These are phyloP conservation scores for Drosophila takahashii DNA, from an alignment of 1,140 invertebrate species.

Conservation along the genomic window DNA sequence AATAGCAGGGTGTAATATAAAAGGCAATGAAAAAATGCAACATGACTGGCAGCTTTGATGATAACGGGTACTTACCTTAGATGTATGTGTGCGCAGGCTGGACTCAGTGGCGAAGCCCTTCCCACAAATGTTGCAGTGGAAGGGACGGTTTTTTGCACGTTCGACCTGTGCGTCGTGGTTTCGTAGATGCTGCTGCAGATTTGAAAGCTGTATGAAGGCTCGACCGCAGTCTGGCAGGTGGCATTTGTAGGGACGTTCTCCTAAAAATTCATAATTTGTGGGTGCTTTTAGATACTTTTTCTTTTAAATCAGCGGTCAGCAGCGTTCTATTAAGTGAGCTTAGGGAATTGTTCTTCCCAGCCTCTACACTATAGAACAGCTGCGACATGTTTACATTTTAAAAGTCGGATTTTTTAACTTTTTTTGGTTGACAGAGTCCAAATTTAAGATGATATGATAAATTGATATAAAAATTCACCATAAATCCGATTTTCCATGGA, in stretches of 20 bases:
- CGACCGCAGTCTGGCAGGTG: conserved; percentile 97
- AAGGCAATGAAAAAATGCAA: conserved; percentile 21
- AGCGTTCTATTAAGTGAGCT: too few species aligned
- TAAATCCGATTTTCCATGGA: too few species aligned
- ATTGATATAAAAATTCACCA: too few species aligned
- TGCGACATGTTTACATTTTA: too few species aligned
- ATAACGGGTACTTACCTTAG: conserved; percentile 92
- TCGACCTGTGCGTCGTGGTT: conserved; percentile 98
- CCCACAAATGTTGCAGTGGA: conserved; percentile 98
- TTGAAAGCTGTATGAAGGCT: conserved; percentile 98
- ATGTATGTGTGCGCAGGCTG: conserved; percentile 96
- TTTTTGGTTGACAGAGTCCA: too few species aligned
- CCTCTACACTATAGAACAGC: too few species aligned
- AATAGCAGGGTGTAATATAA: conserved; percentile 24
- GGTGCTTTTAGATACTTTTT: not conserved
- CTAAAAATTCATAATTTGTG: conserved; percentile 87
- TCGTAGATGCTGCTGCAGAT: conserved; percentile 97
- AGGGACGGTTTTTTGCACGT: conserved; percentile 96
- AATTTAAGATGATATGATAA: too few species aligned
- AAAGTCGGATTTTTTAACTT: too few species aligned
- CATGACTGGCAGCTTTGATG: not conserved
- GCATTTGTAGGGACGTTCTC: conserved; percentile 98
- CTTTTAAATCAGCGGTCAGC: not conserved
- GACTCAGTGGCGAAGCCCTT: conserved; percentile 98
- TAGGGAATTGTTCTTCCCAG: too few species aligned